Conservation (phyloP, 2,113 vertebrate species). For the Pituophis catenifer region DNA sequence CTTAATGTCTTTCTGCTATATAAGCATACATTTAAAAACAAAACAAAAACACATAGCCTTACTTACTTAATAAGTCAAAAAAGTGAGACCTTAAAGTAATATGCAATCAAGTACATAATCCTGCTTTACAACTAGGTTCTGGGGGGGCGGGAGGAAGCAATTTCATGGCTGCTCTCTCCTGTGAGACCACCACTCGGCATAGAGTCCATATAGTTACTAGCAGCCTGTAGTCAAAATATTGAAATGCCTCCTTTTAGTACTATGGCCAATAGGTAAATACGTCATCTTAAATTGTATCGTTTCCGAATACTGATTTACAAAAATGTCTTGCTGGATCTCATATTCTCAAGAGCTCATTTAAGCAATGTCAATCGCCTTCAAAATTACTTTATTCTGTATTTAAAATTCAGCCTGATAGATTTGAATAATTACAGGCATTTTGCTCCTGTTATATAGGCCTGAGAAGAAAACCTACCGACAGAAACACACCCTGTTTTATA, state of each 20-base stretch:
- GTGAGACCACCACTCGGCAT: not conserved
- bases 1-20: not conserved
- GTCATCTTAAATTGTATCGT: not conserved
- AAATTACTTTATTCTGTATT: conserved; percentile 1
- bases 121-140: not conserved
- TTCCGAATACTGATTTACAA: not conserved
- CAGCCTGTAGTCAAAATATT: conserved; percentile 9
- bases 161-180: not conserved
- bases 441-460: too few relatives aligned
- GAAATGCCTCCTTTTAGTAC: not conserved
- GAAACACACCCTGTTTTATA: not conserved
- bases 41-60: not conserved
- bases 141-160: not conserved
- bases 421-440: conserved; percentile 21
- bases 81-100: not conserved
- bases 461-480: not conserved
- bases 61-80: rapidly evolving
- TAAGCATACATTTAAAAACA: not conserved
- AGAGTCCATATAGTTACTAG: not conserved
- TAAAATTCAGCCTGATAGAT: conserved; percentile 6
- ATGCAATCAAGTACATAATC: not conserved
- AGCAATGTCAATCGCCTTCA: not conserved
- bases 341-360: conserved; percentile 5
- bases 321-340: not conserved
- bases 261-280: not conserved